Conservation (phyloP, 2,888 invertebrate species). For the Loripinus fragilis region DNA sequence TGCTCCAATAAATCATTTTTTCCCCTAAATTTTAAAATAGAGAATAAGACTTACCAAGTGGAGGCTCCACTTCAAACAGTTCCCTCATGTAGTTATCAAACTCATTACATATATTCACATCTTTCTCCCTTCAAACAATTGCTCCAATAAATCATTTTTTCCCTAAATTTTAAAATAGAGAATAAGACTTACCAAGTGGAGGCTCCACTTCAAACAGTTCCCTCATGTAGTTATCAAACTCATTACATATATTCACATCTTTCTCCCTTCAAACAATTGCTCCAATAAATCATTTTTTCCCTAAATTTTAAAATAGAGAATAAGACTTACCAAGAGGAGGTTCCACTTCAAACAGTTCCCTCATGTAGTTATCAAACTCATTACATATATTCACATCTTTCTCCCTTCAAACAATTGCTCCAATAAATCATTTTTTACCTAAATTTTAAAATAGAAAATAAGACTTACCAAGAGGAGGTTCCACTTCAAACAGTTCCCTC, state of each 20-base stretch:
- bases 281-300: too few relatives aligned
- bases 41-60: constrained; percentile 79
- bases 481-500: constrained; percentile 82
- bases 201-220: constrained; percentile 83
- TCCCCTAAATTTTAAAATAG: too few relatives aligned
- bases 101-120: constrained; percentile 81
- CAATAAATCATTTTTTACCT: too few relatives aligned
- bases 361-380: constrained; percentile 83
- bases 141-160: too few relatives aligned
- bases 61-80: constrained; percentile 82
- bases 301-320: too few relatives aligned
- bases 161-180: too few relatives aligned
- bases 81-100: constrained; percentile 83
- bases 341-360: constrained; percentile 82
- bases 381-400: constrained; percentile 78
- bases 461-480: constrained; percentile 80
- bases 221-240: constrained; percentile 82
- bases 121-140: too few relatives aligned
- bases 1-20: too few relatives aligned
- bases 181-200: constrained; percentile 79
- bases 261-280: too few relatives aligned
- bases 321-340: constrained; percentile 80
- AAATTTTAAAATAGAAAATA: too few relatives aligned
- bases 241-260: constrained; percentile 80
- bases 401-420: too few relatives aligned